phyloP scores from a whole-genome alignment of 2,888 invertebrate genomes.

The Eristalis intricaria region DNA sequence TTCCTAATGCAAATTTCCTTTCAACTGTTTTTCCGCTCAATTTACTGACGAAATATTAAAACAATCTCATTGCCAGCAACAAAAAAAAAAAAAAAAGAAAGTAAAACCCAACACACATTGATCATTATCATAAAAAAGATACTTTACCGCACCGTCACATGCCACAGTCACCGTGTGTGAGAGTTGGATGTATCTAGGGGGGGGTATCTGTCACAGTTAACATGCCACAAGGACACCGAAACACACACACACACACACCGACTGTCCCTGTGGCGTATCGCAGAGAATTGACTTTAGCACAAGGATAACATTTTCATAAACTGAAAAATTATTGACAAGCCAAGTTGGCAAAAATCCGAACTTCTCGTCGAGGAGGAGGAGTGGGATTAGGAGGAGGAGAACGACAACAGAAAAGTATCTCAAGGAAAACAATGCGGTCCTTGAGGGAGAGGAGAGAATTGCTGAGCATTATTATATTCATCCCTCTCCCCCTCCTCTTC shows the following conservation, averaged over 20 bases:
- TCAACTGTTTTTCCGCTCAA: slow-evolving; percentile 48
- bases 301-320: slow-evolving; percentile 66
- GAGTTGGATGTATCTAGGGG: not conserved
- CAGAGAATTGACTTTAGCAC: slow-evolving; percentile 54
- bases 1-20: slow-evolving; percentile 58
- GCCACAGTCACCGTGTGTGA: slow-evolving; percentile 35
- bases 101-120: slow-evolving; percentile 34
- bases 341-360: slow-evolving; percentile 41
- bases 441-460: not conserved
- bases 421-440: slow-evolving; percentile 1
- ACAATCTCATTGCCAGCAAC: slow-evolving; percentile 29
- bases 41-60: slow-evolving; percentile 39
- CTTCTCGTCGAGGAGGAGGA: not conserved
- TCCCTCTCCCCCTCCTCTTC: not conserved
- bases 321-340: slow-evolving; percentile 69
- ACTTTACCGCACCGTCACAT: slow-evolving; percentile 52
- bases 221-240: slow-evolving; percentile 27
- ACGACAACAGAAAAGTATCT: not conserved
- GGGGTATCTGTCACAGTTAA: slow-evolving; percentile 10
- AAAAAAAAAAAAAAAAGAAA: slow-evolving; percentile 12
- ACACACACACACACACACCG: not conserved
- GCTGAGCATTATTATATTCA: slow-evolving; percentile 46
- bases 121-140: slow-evolving; percentile 68
- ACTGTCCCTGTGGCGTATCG: slow-evolving; percentile 34
- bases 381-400: no score